Percentiles rank a stretch among this genome's conserved stretches.
Evolutionary conservation across 2,113 vertebrate genomes (phyloP).

Genomic region (Atrichornis clamosus): DNA sequence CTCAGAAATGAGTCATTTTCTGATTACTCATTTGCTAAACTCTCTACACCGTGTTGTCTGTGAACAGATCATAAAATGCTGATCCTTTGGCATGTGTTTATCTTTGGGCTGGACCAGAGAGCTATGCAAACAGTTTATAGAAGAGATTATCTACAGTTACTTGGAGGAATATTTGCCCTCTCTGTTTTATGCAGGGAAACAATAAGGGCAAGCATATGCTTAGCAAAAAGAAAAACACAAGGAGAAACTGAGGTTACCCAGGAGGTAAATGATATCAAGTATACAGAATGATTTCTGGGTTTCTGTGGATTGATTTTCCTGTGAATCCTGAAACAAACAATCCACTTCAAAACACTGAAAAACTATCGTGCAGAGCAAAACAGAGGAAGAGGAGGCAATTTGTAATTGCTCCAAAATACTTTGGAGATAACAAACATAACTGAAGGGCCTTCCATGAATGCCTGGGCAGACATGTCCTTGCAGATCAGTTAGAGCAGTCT

Average conservation of each 20-base stretch:
- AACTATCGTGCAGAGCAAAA: not conserved
- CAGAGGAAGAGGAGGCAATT: not conserved
- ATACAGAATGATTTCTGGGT: not conserved
- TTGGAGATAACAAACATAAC: not conserved
- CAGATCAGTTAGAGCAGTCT: not conserved
- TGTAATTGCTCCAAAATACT: not conserved
- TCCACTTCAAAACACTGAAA: not conserved
- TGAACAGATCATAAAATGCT: constrained; percentile 16
- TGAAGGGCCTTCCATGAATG: not conserved
- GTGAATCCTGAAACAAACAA: not conserved
- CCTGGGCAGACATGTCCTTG: not conserved
- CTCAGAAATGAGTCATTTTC: not conserved
- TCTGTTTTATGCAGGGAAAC: not conserved
- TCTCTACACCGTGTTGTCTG: not conserved
- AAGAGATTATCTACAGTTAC: constrained; percentile 20
- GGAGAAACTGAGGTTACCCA: not conserved
- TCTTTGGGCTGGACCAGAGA: constrained; percentile 11
- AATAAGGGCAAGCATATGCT: not conserved
- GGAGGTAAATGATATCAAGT: not conserved
- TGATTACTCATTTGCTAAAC: not conserved
- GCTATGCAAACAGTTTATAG: constrained; percentile 40
- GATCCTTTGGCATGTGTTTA: constrained; percentile 37
- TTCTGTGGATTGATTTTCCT: not conserved
- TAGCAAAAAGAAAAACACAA: not conserved
- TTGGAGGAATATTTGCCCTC: not conserved